Conservation (phyloP, 2,113 vertebrate species). For the Podocnemis expansa region DNA sequence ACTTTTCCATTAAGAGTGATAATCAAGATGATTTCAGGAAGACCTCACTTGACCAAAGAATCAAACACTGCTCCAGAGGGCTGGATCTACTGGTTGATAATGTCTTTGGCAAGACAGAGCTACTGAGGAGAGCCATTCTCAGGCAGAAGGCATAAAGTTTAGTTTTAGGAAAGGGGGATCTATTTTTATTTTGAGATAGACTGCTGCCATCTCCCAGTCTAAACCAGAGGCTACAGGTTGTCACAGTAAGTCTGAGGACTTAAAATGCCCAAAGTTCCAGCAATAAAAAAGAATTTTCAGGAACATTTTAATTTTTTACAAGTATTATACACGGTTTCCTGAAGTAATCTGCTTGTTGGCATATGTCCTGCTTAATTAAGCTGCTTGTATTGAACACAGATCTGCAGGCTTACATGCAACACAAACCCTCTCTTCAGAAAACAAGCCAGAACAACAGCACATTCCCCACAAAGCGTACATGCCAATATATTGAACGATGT, state of each 20-base stretch:
- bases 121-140: background rate
- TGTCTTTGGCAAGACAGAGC: background rate
- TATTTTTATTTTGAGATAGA: background rate
- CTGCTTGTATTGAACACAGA: background rate
- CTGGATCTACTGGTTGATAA: background rate
- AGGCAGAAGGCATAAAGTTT: background rate
- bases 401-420: background rate
- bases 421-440: background rate
- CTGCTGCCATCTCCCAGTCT: background rate
- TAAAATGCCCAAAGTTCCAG: background rate
- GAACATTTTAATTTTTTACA: background rate
- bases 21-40: fast-evolving
- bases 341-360: background rate
- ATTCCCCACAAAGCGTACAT: background rate
- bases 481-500: background rate
- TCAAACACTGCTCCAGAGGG: background rate
- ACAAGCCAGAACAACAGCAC: background rate
- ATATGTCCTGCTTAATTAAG: background rate
- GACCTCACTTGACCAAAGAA: background rate
- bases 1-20: background rate
- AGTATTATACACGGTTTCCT: background rate
- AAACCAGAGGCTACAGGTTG: background rate
- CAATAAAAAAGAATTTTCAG: background rate
- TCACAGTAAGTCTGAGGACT: background rate
- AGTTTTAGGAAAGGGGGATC: background rate